phyloP scores from a whole-genome alignment of 2,797 vertebrate species.

The Hafferia zeledoni region DNA sequence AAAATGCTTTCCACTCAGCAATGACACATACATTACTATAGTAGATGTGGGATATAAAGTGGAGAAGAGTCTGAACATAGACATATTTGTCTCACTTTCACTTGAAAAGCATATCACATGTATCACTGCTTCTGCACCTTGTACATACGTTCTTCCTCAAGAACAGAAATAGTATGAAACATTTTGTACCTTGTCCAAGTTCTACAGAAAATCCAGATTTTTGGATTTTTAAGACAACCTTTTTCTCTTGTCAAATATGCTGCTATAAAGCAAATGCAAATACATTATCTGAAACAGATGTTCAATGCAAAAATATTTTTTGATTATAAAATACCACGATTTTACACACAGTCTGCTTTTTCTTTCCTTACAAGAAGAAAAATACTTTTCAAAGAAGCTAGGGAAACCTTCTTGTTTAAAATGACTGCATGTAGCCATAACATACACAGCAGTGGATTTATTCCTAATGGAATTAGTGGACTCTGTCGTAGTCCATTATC shows the following conservation, averaged over 20 bases:
- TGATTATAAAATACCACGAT: not conserved
- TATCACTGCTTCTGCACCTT: not conserved
- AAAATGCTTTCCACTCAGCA: not conserved
- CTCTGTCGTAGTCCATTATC: not conserved
- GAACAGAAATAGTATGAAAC: not conserved
- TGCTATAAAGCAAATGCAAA: slow-evolving; percentile 23
- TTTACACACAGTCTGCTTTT: not conserved
- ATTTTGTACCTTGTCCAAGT: not conserved
- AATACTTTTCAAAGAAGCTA: not conserved
- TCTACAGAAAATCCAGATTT: not conserved
- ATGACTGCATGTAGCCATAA: not conserved
- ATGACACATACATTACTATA: not conserved
- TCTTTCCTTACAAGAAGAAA: not conserved
- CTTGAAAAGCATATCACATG: not conserved
- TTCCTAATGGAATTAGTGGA: not conserved
- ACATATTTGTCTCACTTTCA: not conserved
- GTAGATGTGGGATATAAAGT: not conserved
- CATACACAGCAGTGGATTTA: not conserved
- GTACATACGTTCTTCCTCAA: not conserved
- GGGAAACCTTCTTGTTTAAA: not conserved
- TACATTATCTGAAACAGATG: not conserved
- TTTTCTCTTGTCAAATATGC: not conserved
- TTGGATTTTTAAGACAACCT: not conserved
- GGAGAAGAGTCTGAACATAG: not conserved
- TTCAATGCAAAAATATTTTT: not conserved